Evolutionary conservation across 2,797 vertebrate genomes (phyloP).

Genomic region (Erethizon dorsatum): DNA sequence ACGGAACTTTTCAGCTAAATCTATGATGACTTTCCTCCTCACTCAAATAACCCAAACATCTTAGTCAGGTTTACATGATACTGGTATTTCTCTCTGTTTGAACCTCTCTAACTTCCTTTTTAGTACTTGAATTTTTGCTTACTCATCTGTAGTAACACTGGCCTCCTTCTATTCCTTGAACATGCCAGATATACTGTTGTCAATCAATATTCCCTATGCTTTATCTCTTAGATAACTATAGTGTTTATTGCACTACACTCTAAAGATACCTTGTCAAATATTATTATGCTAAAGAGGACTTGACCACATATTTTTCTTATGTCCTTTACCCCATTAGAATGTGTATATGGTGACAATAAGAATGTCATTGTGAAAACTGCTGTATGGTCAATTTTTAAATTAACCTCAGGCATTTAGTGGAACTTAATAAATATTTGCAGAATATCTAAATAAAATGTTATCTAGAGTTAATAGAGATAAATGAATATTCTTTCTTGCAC

Average conservation of each 20-base stretch:
- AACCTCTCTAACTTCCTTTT: neutral
- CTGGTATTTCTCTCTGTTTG: neutral
- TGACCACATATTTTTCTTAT: neutral
- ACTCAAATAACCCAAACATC: neutral
- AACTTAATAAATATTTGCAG: neutral
- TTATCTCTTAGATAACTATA: neutral
- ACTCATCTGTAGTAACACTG: neutral
- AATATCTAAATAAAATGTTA: conserved; percentile 1
- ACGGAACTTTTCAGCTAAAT: neutral
- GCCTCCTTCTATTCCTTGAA: neutral
- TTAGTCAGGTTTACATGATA: neutral
- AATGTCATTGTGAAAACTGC: neutral
- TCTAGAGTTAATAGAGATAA: neutral
- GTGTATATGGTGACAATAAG: neutral
- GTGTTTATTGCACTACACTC: neutral
- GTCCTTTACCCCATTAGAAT: neutral
- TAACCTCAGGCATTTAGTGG: neutral
- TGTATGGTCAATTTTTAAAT: neutral
- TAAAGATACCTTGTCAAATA: neutral
- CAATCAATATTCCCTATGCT: neutral
- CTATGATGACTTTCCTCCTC: neutral
- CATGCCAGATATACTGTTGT: neutral
- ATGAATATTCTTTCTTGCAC: neutral
- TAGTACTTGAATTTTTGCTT: neutral
- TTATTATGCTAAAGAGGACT: neutral